Percentiles rank a stretch among this genome's conserved stretches.
Evolutionary conservation across 2,888 invertebrate species (phyloP).

Genomic region (Trissolcus japonicus): DNA sequence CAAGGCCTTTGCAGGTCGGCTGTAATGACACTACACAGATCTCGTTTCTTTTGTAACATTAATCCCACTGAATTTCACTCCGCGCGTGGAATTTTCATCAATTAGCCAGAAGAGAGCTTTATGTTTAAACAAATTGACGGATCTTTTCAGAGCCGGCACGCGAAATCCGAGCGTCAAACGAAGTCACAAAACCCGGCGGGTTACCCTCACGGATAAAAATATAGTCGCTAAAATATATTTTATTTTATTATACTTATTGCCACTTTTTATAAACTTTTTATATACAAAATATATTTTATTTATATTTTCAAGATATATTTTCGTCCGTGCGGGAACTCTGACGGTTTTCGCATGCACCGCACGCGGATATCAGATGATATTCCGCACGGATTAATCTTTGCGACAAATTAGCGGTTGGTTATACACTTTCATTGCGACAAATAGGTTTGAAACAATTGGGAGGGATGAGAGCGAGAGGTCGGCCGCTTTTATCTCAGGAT

Average conservation of each 20-base stretch:
- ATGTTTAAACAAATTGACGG: constrained; percentile 21
- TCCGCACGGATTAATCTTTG: not conserved
- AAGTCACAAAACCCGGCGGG: not conserved
- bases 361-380: not conserved
- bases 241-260: too few species aligned
- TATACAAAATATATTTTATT: too few species aligned
- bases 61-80: constrained; percentile 33
- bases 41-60: constrained; percentile 46
- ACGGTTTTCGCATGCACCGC: too few species aligned
- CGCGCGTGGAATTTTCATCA: constrained; percentile 24
- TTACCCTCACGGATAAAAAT: too few species aligned
- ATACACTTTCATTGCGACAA: too few species aligned
- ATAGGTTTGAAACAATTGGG: too few species aligned
- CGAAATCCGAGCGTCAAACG: not conserved
- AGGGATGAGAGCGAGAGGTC: not conserved
- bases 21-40: too few species aligned
- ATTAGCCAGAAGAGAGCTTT: constrained; percentile 12
- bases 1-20: too few species aligned
- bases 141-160: not conserved
- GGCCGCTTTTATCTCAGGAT: constrained; percentile 9
- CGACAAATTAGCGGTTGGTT: not conserved
- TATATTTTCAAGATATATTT: too few species aligned
- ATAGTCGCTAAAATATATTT: too few species aligned
- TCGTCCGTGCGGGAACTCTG: too few species aligned
- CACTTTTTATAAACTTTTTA: too few species aligned